Percentiles rank a stretch among this genome's conserved stretches.
Conservation (phyloP, 2,113 vertebrate genomes). For the Xenus cinereus region DNA sequence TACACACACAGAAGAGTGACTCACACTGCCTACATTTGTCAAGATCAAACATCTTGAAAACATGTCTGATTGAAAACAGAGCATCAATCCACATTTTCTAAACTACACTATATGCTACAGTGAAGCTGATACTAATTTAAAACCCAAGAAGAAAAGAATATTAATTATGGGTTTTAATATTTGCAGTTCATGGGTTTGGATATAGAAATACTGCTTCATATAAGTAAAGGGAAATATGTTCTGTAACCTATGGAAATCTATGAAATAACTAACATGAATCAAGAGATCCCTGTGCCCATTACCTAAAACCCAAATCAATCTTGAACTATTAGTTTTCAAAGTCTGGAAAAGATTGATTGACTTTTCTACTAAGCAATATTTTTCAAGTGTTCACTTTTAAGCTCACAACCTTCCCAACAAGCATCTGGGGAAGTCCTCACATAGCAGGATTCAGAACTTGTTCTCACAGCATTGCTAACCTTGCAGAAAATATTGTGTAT, state of each 20-base stretch:
- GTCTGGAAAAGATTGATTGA: not conserved
- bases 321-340: not conserved
- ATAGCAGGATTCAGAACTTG: not conserved
- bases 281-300: not conserved
- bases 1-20: conserved; percentile 45
- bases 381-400: not conserved
- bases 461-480: not conserved
- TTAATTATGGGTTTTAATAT: not conserved
- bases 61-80: conserved; percentile 11
- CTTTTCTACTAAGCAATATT: not conserved
- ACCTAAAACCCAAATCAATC: not conserved
- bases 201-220: not conserved
- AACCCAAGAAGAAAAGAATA: not conserved
- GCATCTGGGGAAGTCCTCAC: not conserved
- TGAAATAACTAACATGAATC: not conserved
- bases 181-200: not conserved
- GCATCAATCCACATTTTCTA: not conserved
- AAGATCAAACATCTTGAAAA: conserved; percentile 21
- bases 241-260: not conserved
- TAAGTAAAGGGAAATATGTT: not conserved
- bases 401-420: not conserved
- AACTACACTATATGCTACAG: not conserved
- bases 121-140: not conserved
- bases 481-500: not conserved
- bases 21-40: conserved; percentile 53